Evolutionary conservation across 2,113 vertebrate genomes (phyloP).

Genomic region (Pogona vitticeps): DNA sequence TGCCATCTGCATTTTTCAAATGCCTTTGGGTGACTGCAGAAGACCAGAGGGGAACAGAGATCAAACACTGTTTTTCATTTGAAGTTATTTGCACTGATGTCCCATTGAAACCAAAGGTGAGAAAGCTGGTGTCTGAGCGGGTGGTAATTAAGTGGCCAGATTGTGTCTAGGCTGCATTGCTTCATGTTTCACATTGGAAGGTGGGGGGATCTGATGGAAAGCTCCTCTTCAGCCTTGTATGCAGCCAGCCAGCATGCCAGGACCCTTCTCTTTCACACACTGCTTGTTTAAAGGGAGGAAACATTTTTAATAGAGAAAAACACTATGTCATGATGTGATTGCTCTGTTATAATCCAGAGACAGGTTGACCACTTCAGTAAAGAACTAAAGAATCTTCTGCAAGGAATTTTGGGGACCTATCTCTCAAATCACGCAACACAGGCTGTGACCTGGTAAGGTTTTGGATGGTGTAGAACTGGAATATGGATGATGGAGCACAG

Average conservation of each 20-base stretch:
- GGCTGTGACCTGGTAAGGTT: no score
- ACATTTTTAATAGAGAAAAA: no score
- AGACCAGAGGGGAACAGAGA: slow-evolving; percentile 23
- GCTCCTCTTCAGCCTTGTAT: neutral
- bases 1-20: slow-evolving; percentile 11
- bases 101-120: neutral
- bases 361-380: neutral
- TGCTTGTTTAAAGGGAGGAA: no score
- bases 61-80: neutral
- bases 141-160: neutral
- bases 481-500: no score
- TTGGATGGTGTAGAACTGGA: no score
- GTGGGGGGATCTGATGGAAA: neutral
- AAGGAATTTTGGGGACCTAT: no score
- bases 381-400: neutral
- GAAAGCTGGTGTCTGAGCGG: neutral
- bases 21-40: slow-evolving; percentile 50
- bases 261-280: neutral
- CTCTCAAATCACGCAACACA: neutral
- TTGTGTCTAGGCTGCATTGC: neutral
- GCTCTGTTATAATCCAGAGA: neutral
- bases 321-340: neutral
- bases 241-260: neutral
- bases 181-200: neutral
- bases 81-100: neutral